phyloP scores from a whole-genome alignment of 2,888 invertebrate species.

The Hyppa rectilinea region DNA sequence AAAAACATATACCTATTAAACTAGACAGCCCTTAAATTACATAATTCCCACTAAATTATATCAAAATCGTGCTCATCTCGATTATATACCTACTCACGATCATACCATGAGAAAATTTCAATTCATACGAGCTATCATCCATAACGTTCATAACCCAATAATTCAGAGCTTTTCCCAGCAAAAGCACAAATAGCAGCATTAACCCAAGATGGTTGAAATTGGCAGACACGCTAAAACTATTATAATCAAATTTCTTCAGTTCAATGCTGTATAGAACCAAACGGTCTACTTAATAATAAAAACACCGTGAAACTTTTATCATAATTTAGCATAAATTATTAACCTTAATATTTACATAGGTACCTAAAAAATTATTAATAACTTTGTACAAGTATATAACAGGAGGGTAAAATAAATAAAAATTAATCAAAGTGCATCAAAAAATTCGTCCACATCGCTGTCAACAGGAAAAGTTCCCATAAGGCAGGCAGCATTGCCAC shows the following conservation, averaged over 20 bases:
- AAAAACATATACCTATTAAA: background rate
- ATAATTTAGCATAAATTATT: no score
- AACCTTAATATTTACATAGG: no score
- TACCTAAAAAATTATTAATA: no score
- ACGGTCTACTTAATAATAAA: no score
- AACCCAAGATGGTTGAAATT: constrained; percentile 34
- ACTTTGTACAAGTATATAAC: no score
- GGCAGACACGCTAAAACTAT: constrained; percentile 45
- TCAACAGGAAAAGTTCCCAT: no score
- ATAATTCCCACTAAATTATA: constrained; percentile 1
- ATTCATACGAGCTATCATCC: constrained; percentile 27
- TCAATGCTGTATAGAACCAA: background rate
- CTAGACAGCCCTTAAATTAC: background rate
- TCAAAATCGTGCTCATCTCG: constrained; percentile 2
- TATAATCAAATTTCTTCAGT: constrained; percentile 45
- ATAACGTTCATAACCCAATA: constrained; percentile 35
- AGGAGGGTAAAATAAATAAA: no score
- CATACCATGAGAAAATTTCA: constrained; percentile 29
- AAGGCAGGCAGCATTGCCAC: no score
- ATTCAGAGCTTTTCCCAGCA: constrained; percentile 18
- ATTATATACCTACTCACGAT: constrained; percentile 36
- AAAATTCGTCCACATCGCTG: no score
- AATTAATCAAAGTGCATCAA: no score
- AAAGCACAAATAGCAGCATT: constrained; percentile 27
- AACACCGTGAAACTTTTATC: no score